A percentile compares a stretch with the other conserved stretches of the same genome.
Conservation (phyloP, 2,113 vertebrate genomes). For the Spermophilus dauricus region DNA sequence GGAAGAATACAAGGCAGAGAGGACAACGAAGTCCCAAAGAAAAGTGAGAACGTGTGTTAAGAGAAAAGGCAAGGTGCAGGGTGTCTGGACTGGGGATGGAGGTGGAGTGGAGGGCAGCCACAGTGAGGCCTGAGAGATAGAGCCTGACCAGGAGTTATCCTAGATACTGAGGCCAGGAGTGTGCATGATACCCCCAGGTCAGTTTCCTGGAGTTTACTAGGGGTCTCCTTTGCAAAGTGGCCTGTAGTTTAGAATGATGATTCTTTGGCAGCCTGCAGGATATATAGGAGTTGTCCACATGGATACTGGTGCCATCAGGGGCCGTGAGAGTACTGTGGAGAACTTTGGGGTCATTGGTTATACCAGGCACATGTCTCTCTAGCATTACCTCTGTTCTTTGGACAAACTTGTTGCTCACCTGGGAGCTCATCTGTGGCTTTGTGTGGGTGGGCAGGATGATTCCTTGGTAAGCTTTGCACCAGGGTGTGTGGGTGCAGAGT, state of each 20-base stretch:
- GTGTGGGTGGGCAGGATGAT: background rate
- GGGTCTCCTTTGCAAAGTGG: background rate
- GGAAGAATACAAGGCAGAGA: background rate
- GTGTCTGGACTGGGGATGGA: too few relatives aligned
- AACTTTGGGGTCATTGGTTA: background rate
- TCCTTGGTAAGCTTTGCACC: background rate
- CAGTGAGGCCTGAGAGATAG: background rate
- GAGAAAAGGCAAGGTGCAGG: background rate
- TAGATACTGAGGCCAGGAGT: background rate
- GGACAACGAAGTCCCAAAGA: background rate
- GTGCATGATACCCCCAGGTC: too few relatives aligned
- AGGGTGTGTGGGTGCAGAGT: background rate
- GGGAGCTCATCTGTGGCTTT: background rate
- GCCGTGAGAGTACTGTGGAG: background rate
- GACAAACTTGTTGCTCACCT: background rate
- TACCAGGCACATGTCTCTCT: rapidly evolving
- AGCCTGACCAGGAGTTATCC: background rate
- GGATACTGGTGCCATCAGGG: background rate
- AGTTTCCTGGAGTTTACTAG: too few relatives aligned
- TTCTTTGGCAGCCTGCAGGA: background rate
- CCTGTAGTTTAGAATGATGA: background rate
- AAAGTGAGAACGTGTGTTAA: background rate
- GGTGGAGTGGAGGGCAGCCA: background rate
- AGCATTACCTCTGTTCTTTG: too few relatives aligned
- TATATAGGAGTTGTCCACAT: background rate